phyloP scores from a whole-genome alignment of 2,113 vertebrate genomes.

The Rhabdomys dilectus region DNA sequence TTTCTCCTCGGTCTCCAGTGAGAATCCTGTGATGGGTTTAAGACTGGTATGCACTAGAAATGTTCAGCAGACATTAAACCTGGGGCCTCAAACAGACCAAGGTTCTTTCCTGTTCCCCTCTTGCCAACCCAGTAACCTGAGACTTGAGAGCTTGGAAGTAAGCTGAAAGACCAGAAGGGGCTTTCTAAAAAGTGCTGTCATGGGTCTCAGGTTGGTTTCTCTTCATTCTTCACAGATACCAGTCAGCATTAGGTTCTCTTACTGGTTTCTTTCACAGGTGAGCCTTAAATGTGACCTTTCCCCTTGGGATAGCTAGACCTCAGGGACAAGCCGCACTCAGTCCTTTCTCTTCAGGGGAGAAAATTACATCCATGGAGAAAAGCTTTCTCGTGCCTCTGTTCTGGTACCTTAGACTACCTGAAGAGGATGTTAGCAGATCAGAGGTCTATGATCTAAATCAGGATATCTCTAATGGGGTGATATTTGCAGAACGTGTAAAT shows the following conservation, averaged over 20 bases:
- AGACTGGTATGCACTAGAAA: neutral
- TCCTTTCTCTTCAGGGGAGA: slow-evolving; percentile 24
- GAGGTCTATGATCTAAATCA: neutral
- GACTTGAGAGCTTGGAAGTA: neutral
- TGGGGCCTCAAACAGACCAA: neutral
- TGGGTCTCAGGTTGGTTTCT: neutral
- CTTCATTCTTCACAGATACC: neutral
- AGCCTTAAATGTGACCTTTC: neutral
- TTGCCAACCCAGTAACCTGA: neutral
- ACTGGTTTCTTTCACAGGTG: neutral
- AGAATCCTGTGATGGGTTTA: neutral
- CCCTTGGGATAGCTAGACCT: neutral
- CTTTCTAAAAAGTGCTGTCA: neutral
- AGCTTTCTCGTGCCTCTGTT: neutral
- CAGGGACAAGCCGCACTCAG: neutral
- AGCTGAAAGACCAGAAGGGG: neutral
- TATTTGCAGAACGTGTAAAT: neutral
- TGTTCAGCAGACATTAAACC: neutral
- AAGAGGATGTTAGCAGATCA: slow-evolving; percentile 5
- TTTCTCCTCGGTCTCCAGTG: neutral
- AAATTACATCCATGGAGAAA: neutral
- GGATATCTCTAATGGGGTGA: neutral
- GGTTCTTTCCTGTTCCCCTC: too few relatives aligned
- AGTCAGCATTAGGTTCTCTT: neutral
- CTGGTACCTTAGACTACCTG: neutral